These are phyloP conservation scores for Drosophila azteca DNA, from an alignment of 1,140 invertebrate genomes.

Conservation along the genomic window DNA sequence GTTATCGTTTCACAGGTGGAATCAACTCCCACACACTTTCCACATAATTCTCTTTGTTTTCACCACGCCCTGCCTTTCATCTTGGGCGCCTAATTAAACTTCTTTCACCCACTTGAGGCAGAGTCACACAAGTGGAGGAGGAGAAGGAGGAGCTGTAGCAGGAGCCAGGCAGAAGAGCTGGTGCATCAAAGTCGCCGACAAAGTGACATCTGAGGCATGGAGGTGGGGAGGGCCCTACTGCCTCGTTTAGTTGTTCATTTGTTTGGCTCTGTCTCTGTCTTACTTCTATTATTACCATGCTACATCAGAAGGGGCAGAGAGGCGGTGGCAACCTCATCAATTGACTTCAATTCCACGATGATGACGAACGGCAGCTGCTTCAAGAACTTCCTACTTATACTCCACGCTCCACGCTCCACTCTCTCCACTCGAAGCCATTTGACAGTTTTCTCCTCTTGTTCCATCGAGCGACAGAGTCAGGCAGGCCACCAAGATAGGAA, in stretches of 20 bases:
- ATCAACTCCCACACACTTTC: too few species aligned
- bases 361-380: slow-evolving; percentile 39
- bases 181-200: slow-evolving; percentile 51
- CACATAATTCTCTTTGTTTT: not conserved
- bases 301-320: not conserved
- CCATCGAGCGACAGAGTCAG: too few species aligned
- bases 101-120: slow-evolving; percentile 49
- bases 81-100: slow-evolving; percentile 49
- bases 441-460: not conserved
- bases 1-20: too few species aligned
- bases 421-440: not conserved
- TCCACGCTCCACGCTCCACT: not conserved
- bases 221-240: not conserved
- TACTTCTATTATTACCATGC: slow-evolving; percentile 16
- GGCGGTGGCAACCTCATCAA: slow-evolving; percentile 39
- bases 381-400: slow-evolving; percentile 19
- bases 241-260: slow-evolving; percentile 19
- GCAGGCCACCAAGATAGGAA: too few species aligned
- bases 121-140: not conserved
- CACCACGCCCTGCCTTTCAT: slow-evolving; percentile 4
- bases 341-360: slow-evolving; percentile 46
- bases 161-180: slow-evolving; percentile 1
- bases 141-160: not conserved
- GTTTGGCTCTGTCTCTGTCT: slow-evolving; percentile 6
- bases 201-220: slow-evolving; percentile 42